Percentiles rank a stretch among this genome's conserved stretches.
These are phyloP conservation scores for Hyppa rectilinea DNA, from an alignment of 2,888 invertebrate species.

Conservation along the genomic window DNA sequence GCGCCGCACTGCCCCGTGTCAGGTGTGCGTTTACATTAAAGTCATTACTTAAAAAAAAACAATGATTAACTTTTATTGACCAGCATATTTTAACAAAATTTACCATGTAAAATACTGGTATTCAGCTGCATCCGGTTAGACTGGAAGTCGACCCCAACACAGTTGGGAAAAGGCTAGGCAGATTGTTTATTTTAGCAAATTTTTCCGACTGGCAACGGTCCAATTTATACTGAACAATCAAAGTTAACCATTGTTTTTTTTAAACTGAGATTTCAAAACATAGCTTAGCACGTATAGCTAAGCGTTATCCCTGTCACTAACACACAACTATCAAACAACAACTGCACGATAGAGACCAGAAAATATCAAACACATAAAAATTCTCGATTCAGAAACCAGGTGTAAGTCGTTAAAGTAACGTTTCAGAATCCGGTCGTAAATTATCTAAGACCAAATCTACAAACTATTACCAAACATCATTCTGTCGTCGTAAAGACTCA, in stretches of 20 bases:
- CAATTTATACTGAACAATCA: neutral
- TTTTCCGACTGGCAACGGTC: neutral
- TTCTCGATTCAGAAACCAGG: neutral
- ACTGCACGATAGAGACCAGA: too few relatives aligned
- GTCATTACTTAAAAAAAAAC: neutral
- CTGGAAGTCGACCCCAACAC: too few relatives aligned
- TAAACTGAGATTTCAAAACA: neutral
- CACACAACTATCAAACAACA: neutral
- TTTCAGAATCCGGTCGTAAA: neutral
- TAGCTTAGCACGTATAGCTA: neutral
- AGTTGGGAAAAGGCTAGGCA: too few relatives aligned
- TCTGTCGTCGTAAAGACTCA: conserved; percentile 96
- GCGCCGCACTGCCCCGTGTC: too few relatives aligned
- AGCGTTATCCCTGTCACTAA: neutral
- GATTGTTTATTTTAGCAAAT: too few relatives aligned
- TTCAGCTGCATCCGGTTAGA: too few relatives aligned
- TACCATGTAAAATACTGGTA: too few relatives aligned
- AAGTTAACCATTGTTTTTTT: neutral
- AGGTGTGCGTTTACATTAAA: too few relatives aligned
- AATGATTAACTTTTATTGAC: neutral
- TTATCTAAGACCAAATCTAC: conserved; percentile 60
- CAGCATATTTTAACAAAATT: too few relatives aligned
- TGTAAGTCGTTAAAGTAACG: neutral
- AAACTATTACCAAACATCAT: conserved; percentile 94
- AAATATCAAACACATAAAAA: neutral